These are phyloP conservation scores for Danionella cerebrum DNA, from an alignment of 2,113 vertebrate species.

Conservation along the genomic window DNA sequence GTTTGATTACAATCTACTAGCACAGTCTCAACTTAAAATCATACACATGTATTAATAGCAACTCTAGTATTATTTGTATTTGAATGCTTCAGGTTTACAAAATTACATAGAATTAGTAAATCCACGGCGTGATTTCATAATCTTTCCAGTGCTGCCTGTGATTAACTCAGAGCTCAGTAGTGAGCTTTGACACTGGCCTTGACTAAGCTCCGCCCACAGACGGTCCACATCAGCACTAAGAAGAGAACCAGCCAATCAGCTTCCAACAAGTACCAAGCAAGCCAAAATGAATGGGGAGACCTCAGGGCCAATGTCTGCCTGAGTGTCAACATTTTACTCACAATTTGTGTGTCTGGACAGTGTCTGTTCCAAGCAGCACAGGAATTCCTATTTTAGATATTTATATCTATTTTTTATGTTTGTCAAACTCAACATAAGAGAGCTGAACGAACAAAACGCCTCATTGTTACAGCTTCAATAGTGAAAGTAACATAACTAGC, in stretches of 20 bases:
- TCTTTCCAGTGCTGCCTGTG: background rate
- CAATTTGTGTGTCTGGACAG: background rate
- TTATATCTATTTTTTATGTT: too few species aligned
- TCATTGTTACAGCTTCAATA: too few species aligned
- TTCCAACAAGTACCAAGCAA: conserved; percentile 37
- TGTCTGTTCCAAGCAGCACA: background rate
- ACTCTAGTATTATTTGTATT: too few species aligned
- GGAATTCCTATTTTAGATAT: too few species aligned
- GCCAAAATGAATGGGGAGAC: conserved; percentile 21
- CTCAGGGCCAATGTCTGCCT: background rate
- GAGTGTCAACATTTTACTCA: background rate
- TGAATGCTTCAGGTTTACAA: background rate
- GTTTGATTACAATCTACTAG: background rate
- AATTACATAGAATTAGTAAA: background rate
- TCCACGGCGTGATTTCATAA: background rate
- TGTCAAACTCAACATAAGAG: too few species aligned
- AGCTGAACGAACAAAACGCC: background rate
- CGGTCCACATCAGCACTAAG: conserved; percentile 23
- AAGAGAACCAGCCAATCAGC: conserved; percentile 30
- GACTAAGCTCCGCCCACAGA: background rate
- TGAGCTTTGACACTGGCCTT: background rate
- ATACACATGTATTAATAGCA: too few species aligned
- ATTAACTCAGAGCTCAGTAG: background rate
- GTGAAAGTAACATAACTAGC: too few species aligned
- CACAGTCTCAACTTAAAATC: too few species aligned